Percentiles rank a stretch among this genome's conserved stretches.
Evolutionary conservation across 2,888 invertebrate species (phyloP).

Genomic region (Himalopsyche japonica): DNA sequence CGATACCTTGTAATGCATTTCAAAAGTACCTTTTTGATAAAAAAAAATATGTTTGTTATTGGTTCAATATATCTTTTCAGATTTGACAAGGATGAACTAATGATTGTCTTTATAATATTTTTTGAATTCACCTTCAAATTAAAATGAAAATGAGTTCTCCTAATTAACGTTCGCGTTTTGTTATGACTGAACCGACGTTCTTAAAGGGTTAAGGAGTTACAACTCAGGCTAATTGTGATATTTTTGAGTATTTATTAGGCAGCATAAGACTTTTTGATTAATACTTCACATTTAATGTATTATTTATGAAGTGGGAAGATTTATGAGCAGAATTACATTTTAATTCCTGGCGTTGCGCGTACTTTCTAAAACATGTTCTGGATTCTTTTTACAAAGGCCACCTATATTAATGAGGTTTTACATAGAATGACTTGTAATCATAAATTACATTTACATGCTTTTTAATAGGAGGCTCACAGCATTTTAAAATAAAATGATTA

Average conservation of each 20-base stretch:
- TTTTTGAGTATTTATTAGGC: background rate
- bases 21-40: no score
- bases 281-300: slow-evolving; percentile 28
- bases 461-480: background rate
- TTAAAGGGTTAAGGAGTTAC: background rate
- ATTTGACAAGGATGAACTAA: no score
- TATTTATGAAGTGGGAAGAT: slow-evolving; percentile 35
- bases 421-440: background rate
- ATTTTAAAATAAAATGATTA: background rate
- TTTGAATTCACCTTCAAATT: no score
- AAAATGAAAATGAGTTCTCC: no score
- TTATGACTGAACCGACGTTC: background rate
- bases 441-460: background rate
- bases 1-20: no score
- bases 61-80: no score
- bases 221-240: background rate
- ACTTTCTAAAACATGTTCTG: slow-evolving; percentile 20
- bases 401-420: background rate
- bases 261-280: background rate
- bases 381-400: background rate
- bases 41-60: no score
- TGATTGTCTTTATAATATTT: no score
- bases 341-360: slow-evolving; percentile 22
- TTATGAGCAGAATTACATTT: slow-evolving; percentile 25
- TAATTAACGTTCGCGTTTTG: no score